Conservation (phyloP, 2,797 vertebrate species). For the Enteromius argenteus region DNA sequence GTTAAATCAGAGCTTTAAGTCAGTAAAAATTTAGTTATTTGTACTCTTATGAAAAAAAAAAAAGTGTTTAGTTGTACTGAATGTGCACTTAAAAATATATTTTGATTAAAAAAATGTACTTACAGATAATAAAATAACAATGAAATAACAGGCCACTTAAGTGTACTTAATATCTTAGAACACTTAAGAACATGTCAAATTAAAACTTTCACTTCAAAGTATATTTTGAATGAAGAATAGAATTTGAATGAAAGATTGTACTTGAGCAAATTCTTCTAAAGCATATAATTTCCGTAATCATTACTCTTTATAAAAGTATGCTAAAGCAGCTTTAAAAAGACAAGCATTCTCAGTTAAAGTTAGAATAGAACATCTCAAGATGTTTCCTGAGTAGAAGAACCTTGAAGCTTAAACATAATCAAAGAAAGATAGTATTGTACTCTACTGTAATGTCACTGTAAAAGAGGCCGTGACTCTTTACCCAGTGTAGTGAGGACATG, state of each 20-base stretch:
- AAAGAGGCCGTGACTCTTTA: constrained; percentile 63
- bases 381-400: background rate
- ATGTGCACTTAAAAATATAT: background rate
- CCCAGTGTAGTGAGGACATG: constrained; percentile 93
- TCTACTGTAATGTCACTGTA: background rate
- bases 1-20: background rate
- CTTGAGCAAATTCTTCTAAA: background rate
- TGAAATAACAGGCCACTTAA: background rate
- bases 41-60: background rate
- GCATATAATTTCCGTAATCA: background rate
- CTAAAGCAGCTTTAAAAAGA: background rate
- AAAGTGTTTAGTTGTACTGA: background rate
- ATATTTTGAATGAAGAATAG: no score
- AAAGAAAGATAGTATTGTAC: background rate
- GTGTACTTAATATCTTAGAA: background rate
- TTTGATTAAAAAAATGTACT: background rate
- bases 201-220: background rate
- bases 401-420: background rate
- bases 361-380: background rate
- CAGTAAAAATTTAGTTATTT: background rate
- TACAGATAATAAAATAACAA: no score
- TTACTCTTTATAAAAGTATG: background rate
- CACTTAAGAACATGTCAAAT: background rate
- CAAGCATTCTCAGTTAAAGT: background rate
- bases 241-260: no score